These are phyloP conservation scores for Isaurus tuberculatus DNA, from an alignment of 92 coral and sea anemone genomes.

Conservation along the genomic window DNA sequence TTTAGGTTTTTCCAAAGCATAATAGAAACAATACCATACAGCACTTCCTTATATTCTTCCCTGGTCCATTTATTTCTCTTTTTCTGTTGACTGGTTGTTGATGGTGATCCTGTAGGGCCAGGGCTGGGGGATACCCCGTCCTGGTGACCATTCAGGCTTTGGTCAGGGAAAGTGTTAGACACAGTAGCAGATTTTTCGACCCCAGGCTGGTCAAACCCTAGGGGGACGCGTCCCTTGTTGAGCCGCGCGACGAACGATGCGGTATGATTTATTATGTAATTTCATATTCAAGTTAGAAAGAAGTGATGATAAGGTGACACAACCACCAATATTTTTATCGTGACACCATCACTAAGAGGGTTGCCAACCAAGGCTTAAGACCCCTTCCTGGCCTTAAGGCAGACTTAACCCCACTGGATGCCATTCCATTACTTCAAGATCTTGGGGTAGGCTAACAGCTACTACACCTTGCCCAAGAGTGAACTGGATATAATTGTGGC, in stretches of 20 bases:
- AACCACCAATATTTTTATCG: neutral
- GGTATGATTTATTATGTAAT: neutral
- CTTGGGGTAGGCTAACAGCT: too few relatives aligned
- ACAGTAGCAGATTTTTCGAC: conserved; percentile 18
- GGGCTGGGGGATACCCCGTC: neutral
- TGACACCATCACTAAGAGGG: neutral
- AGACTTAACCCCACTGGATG: too few relatives aligned
- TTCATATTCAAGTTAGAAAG: conserved; percentile 6
- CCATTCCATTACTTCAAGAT: too few relatives aligned
- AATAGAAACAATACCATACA: neutral
- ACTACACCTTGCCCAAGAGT: too few relatives aligned
- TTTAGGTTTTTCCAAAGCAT: neutral
- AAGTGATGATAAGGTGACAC: neutral
- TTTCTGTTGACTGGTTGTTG: neutral
- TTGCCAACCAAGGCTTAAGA: neutral
- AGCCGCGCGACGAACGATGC: conserved; percentile 24
- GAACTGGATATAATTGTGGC: too few relatives aligned
- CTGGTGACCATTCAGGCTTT: conserved; percentile 4
- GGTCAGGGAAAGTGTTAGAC: neutral
- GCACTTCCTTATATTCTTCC: conserved; percentile 19
- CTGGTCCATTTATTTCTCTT: conserved; percentile 13
- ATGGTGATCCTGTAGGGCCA: neutral
- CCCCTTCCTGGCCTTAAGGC: neutral
- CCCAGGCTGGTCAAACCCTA: neutral
- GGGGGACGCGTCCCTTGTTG: conserved; percentile 17